phyloP scores from a whole-genome alignment of 2,113 vertebrate species.

The Heterocephalus glaber region DNA sequence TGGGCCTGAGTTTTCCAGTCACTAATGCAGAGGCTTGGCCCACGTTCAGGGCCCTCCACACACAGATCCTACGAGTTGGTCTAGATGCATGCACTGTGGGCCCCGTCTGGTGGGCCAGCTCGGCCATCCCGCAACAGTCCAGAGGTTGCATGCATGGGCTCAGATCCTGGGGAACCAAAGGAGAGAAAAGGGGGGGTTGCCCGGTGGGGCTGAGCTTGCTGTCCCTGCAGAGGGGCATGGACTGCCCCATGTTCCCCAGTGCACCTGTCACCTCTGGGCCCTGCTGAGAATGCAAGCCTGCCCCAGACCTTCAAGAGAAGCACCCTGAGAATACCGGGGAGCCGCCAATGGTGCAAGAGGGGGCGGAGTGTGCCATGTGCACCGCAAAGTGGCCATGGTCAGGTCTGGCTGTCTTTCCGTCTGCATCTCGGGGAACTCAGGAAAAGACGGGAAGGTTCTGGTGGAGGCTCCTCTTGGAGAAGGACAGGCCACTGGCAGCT shows the following conservation, averaged over 20 bases:
- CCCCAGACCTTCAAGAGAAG: no score
- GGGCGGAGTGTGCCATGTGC: no score
- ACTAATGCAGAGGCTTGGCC: neutral
- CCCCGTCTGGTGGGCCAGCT: neutral
- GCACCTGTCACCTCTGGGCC: no score
- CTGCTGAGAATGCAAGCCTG: no score
- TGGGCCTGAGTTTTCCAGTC: neutral
- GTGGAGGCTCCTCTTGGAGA: neutral
- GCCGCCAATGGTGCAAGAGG: no score
- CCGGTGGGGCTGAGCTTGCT: neutral
- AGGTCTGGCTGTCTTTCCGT: neutral
- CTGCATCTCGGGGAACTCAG: neutral
- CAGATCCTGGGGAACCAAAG: no score
- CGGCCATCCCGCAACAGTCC: neutral
- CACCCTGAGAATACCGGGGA: no score
- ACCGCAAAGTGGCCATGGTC: neutral
- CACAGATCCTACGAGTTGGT: neutral
- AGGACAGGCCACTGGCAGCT: neutral
- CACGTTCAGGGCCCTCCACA: neutral
- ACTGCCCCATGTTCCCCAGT: neutral
- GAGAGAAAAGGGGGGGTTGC: neutral
- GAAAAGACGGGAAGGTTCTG: neutral
- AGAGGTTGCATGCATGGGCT: no score
- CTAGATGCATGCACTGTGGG: neutral
- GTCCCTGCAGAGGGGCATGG: neutral